Evolutionary conservation across 2,113 vertebrate genomes (phyloP), one percentile per base, ranked within the genome.

Genomic region (Gymnarchus niloticus): DNA sequence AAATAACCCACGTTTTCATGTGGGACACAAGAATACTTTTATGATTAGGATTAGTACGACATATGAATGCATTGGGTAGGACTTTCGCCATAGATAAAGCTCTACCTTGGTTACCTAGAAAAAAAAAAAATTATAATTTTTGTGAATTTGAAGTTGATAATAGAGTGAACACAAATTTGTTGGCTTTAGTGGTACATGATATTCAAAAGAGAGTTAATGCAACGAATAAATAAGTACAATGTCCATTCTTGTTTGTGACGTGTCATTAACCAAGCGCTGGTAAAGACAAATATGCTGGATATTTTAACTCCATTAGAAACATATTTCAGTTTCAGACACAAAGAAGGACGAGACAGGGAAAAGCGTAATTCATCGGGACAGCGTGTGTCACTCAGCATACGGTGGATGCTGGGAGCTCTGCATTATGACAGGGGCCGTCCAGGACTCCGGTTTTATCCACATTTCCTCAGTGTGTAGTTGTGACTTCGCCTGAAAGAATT

Each of bases 221-320:
- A 19, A 48, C 21, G 23, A 78, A 78, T 78, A n/a, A 2, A 37
- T 44, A 33, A 48, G 9, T 44, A 73, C 33, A 73, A 73, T 73
- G 33, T 28, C 33, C 33, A 41, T 73, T 73, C 4, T 37, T 73
- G 65, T 73, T 73, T 73, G 41, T 37, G 14, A 37, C 10, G 28
- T 37, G 33, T 33, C 65, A 14, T 73, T 37, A 73, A 33, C 65
- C 14, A 41, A 41, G 65, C 17, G 61, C 37, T 6, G 12, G 28
- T 37, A 19, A 25, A 69, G 65, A 19, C n/a, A 12, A 28, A 73
- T 33, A 37, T 37, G 28, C 65, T 37, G 65, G 41, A 73, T 73
- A 73, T 73, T 41, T 28, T 73, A 73, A 73, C 33, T 73, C 65
- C 33, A 73, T 73, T 28, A 73, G 65, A 73, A 73, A 73, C 65